A percentile compares a stretch with the other conserved stretches of the same genome.
phyloP scores from a whole-genome alignment of 2,113 vertebrate species.

The Struthio camelus region DNA sequence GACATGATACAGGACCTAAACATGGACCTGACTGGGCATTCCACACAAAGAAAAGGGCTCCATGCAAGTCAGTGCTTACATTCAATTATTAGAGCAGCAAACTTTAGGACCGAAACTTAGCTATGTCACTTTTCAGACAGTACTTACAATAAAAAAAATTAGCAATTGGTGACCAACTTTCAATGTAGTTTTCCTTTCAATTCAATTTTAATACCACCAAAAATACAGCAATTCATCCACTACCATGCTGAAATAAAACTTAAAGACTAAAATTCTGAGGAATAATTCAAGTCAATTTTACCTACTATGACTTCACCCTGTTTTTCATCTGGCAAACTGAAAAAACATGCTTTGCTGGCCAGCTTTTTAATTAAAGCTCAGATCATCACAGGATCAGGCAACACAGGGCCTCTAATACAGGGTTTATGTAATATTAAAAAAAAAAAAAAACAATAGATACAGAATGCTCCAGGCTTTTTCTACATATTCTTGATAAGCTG shows the following conservation, averaged over 20 bases:
- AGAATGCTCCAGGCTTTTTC: background rate
- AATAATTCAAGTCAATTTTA: background rate
- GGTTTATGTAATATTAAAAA: background rate
- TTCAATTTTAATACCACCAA: too few species aligned
- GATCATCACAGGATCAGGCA: background rate
- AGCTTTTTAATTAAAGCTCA: background rate
- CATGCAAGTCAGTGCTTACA: background rate
- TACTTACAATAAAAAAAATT: background rate
- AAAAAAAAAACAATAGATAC: background rate
- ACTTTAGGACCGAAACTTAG: background rate
- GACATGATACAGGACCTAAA: background rate
- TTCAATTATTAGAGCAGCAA: background rate
- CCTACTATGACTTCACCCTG: background rate
- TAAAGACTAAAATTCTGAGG: background rate
- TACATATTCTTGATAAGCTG: background rate
- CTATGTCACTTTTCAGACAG: background rate
- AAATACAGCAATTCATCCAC: too few species aligned
- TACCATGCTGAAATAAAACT: background rate
- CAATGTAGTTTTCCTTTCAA: too few species aligned
- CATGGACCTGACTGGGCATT: rapidly evolving
- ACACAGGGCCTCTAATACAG: background rate
- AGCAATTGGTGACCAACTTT: too few species aligned
- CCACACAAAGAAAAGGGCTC: background rate
- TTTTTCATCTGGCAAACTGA: background rate
- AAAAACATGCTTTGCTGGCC: background rate